Evolutionary conservation across 2,113 vertebrate genomes (phyloP), one percentile per base, ranked within the genome.

Genomic region (Oryzias celebensis): DNA sequence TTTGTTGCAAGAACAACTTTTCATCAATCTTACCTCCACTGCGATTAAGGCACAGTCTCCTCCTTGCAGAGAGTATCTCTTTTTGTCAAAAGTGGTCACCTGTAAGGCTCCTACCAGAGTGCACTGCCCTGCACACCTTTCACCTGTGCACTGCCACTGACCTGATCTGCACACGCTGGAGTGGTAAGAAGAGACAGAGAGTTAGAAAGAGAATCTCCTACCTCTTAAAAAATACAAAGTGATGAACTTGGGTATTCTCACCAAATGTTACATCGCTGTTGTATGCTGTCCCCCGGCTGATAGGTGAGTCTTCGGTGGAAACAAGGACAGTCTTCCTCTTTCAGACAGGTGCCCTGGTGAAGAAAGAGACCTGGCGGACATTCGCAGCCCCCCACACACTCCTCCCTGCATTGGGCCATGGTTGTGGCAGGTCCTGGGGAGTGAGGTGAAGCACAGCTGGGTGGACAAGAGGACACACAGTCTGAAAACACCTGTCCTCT

Each of bases 361-460:
- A 85, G 75, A 80, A 91, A 94, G 24, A 94, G 92, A 12, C 92
- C 93, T 0, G 80, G 86, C 0, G 80, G 80, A 41, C 96, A 96
- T 80, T 95, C 93, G 0, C 96, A 97, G 62, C 95, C 94, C 0
- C 94, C 89, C 41, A 94, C 92, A 17, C 96, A 96, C 81, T 94
- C 93, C 0, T 92, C 89, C 20, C 85, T 86, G 74, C 95, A 96
- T 52, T 87, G 77, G 0, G 63, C 87, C 0, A 67, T 73, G 2
- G 73, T 75, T 12, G 64, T 66, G 13, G 77, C 56, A 0, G 57
- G 43, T 24, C 82, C 79, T 0, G 68, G 71, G 0, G 74, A 54
- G 0, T 77, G 89, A 16, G 87, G 90, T 0, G 91, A 89, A 0
- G 51, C 65, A 15, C 96, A 98, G 88, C 81, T 94, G 47, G 91